Percentiles rank a stretch among this genome's conserved stretches.
These are phyloP conservation scores for Myrmecophaga tridactyla DNA, from an alignment of 2,113 vertebrate species.

Conservation along the genomic window DNA sequence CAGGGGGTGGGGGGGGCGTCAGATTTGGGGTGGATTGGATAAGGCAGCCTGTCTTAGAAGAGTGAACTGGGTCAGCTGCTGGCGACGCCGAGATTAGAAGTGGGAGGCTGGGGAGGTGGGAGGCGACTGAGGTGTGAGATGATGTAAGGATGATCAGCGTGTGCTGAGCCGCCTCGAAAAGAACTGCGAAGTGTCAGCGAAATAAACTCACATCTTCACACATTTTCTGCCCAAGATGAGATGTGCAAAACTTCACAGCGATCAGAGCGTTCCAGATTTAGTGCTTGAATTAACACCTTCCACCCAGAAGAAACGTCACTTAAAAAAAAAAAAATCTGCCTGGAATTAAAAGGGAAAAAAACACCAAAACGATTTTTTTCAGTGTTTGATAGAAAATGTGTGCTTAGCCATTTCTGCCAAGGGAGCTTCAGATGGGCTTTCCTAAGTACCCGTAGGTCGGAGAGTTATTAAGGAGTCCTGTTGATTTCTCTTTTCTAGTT, in stretches of 20 bases:
- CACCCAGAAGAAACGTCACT: not conserved
- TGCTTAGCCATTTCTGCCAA: not conserved
- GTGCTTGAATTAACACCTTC: constrained; percentile 55
- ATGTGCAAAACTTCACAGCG: constrained; percentile 25
- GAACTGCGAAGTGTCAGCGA: not conserved
- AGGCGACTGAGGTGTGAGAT: not conserved
- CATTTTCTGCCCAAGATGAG: not conserved
- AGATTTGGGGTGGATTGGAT: not conserved
- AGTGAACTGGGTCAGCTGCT: not conserved
- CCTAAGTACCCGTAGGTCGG: fast-evolving
- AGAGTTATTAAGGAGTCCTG: not conserved
- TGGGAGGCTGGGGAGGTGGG: not conserved
- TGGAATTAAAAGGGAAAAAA: not conserved
- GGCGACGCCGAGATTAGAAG: not conserved
- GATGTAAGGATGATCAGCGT: not conserved
- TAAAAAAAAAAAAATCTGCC: not conserved
- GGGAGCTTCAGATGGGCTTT: not conserved
- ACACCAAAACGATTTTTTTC: fast-evolving
- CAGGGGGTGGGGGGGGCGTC: not conserved
- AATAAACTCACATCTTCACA: not conserved
- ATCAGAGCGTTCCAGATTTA: constrained; percentile 47
- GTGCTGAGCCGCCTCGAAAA: not conserved
- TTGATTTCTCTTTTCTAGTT: not conserved
- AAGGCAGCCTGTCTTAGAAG: not conserved
- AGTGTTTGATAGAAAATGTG: no score